A percentile compares a stretch with the other conserved stretches of the same genome.
These are phyloP conservation scores for Zele albiditarsus DNA, from an alignment of 2,888 invertebrate genomes.

Conservation along the genomic window DNA sequence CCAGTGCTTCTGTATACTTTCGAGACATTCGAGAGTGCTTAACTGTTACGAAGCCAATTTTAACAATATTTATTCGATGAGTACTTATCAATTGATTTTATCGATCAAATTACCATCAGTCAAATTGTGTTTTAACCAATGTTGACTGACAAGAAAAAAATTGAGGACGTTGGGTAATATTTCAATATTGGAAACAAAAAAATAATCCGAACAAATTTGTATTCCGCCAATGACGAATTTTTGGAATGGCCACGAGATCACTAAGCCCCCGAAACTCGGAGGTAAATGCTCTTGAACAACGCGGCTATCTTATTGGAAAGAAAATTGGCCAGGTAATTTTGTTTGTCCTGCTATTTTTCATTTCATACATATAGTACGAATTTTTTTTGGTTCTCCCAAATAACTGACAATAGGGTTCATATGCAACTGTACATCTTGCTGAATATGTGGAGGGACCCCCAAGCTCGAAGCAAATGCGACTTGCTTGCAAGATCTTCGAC, in stretches of 20 bases:
- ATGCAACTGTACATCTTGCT: conserved; percentile 91
- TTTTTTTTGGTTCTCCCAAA: conserved; percentile 5
- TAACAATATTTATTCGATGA: neutral
- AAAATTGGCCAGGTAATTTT: conserved; percentile 81
- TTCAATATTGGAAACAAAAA: neutral
- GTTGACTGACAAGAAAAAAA: conserved; percentile 40
- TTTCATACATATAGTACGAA: neutral
- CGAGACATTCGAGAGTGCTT: conserved; percentile 51
- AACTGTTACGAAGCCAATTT: neutral
- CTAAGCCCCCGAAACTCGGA: conserved; percentile 87
- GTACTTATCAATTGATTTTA: conserved; percentile 42
- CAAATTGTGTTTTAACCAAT: conserved; percentile 26
- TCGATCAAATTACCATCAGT: conserved; percentile 20
- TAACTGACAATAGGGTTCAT: conserved; percentile 80
- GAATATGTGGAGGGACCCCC: conserved; percentile 82
- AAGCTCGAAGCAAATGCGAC: conserved; percentile 81
- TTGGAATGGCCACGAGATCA: conserved; percentile 79
- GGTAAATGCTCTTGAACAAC: conserved; percentile 87
- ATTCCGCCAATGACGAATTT: conserved; percentile 61
- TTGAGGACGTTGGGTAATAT: neutral
- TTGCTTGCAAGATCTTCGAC: conserved; percentile 94
- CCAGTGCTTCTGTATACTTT: conserved; percentile 56
- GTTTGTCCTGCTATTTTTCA: neutral
- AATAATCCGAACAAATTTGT: conserved; percentile 37
- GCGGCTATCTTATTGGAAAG: conserved; percentile 88